Evolutionary conservation across 2,797 vertebrate species (phyloP).

Genomic region (Tapirus indicus): DNA sequence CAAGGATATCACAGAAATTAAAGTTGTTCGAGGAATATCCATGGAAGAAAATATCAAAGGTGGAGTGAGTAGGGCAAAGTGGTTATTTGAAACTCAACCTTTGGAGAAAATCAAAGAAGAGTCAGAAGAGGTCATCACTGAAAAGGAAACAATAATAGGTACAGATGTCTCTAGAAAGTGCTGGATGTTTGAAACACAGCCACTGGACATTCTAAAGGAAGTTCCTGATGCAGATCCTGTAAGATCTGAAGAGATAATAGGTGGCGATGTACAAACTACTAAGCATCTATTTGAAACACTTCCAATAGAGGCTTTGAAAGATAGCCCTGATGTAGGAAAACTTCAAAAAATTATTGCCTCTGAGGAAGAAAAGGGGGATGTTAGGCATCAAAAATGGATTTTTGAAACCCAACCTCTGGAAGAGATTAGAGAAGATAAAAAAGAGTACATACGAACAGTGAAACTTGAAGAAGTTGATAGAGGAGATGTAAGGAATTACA

Average conservation of each 20-base stretch:
- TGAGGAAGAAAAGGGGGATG: slow-evolving; percentile 94
- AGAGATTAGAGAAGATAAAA: slow-evolving; percentile 93
- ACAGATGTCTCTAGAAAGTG: slow-evolving; percentile 94
- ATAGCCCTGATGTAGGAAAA: slow-evolving; percentile 92
- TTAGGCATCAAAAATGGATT: slow-evolving; percentile 94
- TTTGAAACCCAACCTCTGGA: slow-evolving; percentile 96
- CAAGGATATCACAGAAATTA: slow-evolving; percentile 89
- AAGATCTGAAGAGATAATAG: slow-evolving; percentile 91
- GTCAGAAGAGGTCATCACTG: slow-evolving; percentile 86
- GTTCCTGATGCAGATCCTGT: slow-evolving; percentile 86
- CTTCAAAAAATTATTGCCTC: slow-evolving; percentile 90
- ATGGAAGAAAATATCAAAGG: slow-evolving; percentile 92
- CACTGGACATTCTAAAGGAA: slow-evolving; percentile 94
- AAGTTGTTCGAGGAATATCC: slow-evolving; percentile 92
- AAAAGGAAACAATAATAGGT: slow-evolving; percentile 91
- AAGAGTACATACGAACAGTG: slow-evolving; percentile 91
- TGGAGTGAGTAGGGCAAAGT: slow-evolving; percentile 91
- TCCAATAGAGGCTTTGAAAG: slow-evolving; percentile 92
- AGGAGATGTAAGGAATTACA: slow-evolving; percentile 94
- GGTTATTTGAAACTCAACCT: slow-evolving; percentile 94
- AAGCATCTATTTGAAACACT: slow-evolving; percentile 94
- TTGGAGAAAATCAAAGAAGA: slow-evolving; percentile 92
- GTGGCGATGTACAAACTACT: slow-evolving; percentile 93
- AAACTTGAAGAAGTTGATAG: slow-evolving; percentile 94
- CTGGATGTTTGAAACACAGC: slow-evolving; percentile 95